phyloP scores from a whole-genome alignment of 2,797 vertebrate genomes.

The Chiloscyllium punctatum region DNA sequence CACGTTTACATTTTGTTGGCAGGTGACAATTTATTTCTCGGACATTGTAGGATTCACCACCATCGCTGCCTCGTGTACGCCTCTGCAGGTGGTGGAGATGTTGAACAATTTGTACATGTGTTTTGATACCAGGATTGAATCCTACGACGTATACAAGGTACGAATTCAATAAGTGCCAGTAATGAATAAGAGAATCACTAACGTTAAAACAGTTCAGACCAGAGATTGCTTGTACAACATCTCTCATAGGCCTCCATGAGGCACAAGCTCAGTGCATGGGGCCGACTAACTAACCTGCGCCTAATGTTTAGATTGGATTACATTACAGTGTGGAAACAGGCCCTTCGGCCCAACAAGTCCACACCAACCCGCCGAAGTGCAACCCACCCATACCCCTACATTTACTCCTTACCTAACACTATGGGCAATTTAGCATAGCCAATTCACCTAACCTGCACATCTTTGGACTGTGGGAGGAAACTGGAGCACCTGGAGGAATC shows the following conservation, averaged over 20 bases:
- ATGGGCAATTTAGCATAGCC: no score
- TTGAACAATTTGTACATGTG: constrained; percentile 80
- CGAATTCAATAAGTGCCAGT: neutral
- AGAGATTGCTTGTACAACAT: neutral
- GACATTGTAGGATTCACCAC: constrained; percentile 82
- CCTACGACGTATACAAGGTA: constrained; percentile 82
- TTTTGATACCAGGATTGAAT: constrained; percentile 81
- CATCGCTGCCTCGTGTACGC: constrained; percentile 78
- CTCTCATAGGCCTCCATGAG: neutral
- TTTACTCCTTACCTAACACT: no score
- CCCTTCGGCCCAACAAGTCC: no score
- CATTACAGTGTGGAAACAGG: no score
- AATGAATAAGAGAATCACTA: neutral
- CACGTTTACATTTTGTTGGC: constrained; percentile 38
- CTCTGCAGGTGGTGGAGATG: constrained; percentile 81
- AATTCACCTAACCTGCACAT: no score
- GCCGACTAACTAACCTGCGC: neutral
- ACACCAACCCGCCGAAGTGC: no score
- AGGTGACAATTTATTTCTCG: constrained; percentile 88
- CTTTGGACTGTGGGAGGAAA: no score
- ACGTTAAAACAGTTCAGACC: neutral
- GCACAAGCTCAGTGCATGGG: neutral
- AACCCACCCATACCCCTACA: no score
- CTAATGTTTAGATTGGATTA: no score
- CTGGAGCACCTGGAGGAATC: no score